Percentiles rank a stretch among this genome's conserved stretches.
Evolutionary conservation across 2,797 vertebrate species (phyloP).

Genomic region (Thamnophis elegans): DNA sequence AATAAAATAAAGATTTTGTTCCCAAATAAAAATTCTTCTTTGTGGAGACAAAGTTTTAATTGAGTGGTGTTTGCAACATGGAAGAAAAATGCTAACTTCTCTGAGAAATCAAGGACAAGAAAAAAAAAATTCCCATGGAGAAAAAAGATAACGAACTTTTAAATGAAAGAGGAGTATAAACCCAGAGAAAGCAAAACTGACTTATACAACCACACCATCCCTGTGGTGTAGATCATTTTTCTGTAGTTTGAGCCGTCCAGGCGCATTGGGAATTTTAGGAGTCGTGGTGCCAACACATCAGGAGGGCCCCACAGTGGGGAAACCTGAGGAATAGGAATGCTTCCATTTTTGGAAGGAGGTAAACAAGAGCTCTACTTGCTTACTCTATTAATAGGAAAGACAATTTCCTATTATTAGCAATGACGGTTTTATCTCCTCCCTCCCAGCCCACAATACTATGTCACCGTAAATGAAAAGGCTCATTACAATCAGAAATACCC

Average conservation of each 20-base stretch:
- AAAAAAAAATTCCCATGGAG: background rate
- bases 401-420: background rate
- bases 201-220: no score
- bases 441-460: background rate
- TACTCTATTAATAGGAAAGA: no score
- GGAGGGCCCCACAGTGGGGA: background rate
- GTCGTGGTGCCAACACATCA: background rate
- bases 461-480: background rate
- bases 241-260: background rate
- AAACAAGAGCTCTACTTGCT: no score
- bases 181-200: background rate
- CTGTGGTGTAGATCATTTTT: background rate
- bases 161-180: background rate
- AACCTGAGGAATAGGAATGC: background rate
- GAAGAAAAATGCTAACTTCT: background rate
- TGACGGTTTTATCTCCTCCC: background rate
- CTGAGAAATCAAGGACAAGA: background rate
- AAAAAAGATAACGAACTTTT: background rate
- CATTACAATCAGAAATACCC: background rate
- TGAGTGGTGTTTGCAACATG: background rate
- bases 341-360: background rate
- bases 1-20: background rate
- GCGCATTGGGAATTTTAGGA: background rate
- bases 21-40: background rate
- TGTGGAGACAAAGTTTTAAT: background rate